phyloP scores from a whole-genome alignment of 2,113 vertebrate genomes.

The Pseudopodoces humilis region DNA sequence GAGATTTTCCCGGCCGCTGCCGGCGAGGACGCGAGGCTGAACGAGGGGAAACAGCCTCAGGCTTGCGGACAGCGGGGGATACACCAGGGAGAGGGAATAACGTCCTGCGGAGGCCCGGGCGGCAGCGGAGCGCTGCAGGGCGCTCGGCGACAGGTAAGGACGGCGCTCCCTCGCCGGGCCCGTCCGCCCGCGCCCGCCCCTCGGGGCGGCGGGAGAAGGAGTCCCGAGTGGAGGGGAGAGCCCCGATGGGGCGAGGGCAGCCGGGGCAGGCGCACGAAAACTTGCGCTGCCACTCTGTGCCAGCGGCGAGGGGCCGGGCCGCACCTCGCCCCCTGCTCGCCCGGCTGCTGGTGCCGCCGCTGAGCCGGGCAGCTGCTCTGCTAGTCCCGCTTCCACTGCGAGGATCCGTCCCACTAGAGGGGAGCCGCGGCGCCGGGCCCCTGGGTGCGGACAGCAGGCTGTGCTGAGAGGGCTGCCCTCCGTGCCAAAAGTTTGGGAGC shows the following conservation, averaged over 20 bases:
- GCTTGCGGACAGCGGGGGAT: neutral
- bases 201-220: neutral
- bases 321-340: neutral
- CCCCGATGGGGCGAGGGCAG: neutral
- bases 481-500: neutral
- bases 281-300: neutral
- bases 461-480: neutral
- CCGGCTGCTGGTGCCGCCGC: neutral
- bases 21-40: neutral
- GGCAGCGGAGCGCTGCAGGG: neutral
- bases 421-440: neutral
- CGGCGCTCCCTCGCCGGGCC: neutral
- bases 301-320: neutral
- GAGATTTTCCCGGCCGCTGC: neutral
- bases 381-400: neutral
- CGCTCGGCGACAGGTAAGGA: constrained; percentile 26
- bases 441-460: neutral
- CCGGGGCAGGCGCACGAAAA: neutral
- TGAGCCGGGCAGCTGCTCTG: neutral
- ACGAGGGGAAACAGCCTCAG: neutral
- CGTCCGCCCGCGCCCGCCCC: neutral
- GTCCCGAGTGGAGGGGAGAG: neutral
- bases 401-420: neutral
- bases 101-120: neutral
- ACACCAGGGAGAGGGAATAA: neutral